phyloP scores from a whole-genome alignment of 2,113 vertebrate genomes.

The Amphiprion ocellaris region DNA sequence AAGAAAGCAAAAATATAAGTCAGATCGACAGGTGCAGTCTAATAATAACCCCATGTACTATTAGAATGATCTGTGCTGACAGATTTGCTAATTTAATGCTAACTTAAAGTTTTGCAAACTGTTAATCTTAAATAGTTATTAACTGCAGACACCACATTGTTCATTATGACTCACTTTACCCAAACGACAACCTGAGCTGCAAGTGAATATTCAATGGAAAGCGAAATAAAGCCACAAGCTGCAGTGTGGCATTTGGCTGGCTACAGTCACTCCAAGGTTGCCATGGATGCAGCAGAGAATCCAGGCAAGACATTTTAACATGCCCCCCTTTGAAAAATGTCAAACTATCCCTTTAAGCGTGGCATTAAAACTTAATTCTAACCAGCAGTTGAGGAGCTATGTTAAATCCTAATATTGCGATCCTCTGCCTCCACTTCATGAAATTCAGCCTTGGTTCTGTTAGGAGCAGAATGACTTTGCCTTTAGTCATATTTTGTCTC shows the following conservation, averaged over 20 bases:
- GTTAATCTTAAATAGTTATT: no score
- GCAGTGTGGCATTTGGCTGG: neutral
- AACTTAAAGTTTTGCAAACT: no score
- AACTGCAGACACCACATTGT: no score
- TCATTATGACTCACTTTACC: no score
- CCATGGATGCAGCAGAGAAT: neutral
- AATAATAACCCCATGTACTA: no score
- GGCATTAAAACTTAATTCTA: conserved; percentile 25
- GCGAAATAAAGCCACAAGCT: neutral
- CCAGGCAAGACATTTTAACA: neutral
- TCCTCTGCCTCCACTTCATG: neutral
- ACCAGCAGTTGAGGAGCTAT: conserved; percentile 5
- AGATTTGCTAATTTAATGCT: no score
- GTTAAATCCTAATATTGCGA: conserved; percentile 24
- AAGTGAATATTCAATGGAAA: neutral
- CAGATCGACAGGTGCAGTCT: no score
- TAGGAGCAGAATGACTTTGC: conserved; percentile 59
- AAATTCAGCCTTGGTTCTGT: conserved; percentile 21
- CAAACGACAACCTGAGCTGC: neutral
- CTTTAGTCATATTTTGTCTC: conserved; percentile 60
- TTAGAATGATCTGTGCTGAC: no score
- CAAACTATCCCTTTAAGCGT: neutral
- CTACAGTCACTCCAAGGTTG: conserved; percentile 6
- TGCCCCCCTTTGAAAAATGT: conserved; percentile 2
- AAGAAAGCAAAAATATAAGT: no score